These are phyloP conservation scores for Myotis davidii DNA, from an alignment of 2,113 vertebrate species.

Conservation along the genomic window DNA sequence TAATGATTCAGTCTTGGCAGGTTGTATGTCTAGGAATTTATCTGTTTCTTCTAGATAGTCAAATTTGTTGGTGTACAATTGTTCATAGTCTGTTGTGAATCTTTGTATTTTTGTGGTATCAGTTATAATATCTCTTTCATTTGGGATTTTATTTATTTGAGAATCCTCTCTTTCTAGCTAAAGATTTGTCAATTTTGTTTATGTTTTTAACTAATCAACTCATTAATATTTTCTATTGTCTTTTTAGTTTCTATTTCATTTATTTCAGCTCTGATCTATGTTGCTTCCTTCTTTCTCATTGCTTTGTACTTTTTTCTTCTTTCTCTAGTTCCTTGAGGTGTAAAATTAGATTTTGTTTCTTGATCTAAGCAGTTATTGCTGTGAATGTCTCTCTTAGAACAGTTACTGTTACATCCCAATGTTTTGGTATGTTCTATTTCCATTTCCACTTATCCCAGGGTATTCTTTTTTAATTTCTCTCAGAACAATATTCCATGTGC, in stretches of 20 bases:
- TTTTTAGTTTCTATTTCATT: background rate
- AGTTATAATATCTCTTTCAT: background rate
- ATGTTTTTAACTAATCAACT: conserved; percentile 20
- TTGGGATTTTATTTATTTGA: background rate
- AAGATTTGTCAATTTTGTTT: background rate
- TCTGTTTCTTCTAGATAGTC: background rate
- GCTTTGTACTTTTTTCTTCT: background rate
- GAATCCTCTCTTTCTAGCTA: background rate
- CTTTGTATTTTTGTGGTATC: background rate
- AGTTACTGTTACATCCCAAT: background rate
- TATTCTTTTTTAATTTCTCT: background rate
- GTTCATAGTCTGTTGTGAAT: background rate
- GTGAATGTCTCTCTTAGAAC: background rate
- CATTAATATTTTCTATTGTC: background rate
- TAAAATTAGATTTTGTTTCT: background rate
- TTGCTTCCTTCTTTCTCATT: background rate
- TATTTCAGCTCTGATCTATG: background rate
- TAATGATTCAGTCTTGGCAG: background rate
- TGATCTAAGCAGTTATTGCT: background rate
- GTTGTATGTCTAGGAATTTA: background rate
- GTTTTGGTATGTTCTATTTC: background rate
- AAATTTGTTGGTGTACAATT: background rate
- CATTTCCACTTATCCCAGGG: background rate
- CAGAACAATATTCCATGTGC: background rate
- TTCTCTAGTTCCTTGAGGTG: background rate